A percentile compares a stretch with the other conserved stretches of the same genome.
These are phyloP conservation scores for Heliconius hewitsoni DNA, from an alignment of 1,140 invertebrate species.

Conservation along the genomic window DNA sequence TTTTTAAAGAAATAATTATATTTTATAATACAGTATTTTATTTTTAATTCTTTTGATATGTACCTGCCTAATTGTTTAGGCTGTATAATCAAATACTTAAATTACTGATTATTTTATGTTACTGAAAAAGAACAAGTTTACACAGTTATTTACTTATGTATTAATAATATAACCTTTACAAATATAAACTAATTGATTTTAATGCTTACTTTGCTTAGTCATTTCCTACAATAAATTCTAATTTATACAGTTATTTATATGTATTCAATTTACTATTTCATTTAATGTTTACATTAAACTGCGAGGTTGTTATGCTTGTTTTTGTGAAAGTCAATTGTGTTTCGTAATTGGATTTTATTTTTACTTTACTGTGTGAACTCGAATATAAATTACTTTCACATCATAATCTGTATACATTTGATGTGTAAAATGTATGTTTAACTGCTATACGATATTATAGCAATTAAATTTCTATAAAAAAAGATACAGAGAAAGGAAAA, in stretches of 20 bases:
- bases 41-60: too few relatives aligned
- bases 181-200: background rate
- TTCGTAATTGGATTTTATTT: slow-evolving; percentile 12
- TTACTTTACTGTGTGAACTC: background rate
- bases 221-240: background rate
- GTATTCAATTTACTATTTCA: background rate
- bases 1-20: too few relatives aligned
- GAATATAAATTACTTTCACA: too few relatives aligned
- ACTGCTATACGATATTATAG: background rate
- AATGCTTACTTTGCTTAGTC: background rate
- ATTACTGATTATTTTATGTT: background rate
- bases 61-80: background rate
- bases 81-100: background rate
- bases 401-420: too few relatives aligned
- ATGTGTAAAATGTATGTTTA: background rate
- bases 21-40: too few relatives aligned
- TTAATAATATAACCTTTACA: background rate
- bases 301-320: background rate
- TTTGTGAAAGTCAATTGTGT: slow-evolving; percentile 12
- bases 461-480: too few relatives aligned
- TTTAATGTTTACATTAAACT: background rate
- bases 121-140: too few relatives aligned
- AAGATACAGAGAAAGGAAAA: too few relatives aligned
- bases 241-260: background rate
- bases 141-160: too few relatives aligned